phyloP scores from a whole-genome alignment of 64 coral and sea anemone genomes.

The Actinia equina region DNA sequence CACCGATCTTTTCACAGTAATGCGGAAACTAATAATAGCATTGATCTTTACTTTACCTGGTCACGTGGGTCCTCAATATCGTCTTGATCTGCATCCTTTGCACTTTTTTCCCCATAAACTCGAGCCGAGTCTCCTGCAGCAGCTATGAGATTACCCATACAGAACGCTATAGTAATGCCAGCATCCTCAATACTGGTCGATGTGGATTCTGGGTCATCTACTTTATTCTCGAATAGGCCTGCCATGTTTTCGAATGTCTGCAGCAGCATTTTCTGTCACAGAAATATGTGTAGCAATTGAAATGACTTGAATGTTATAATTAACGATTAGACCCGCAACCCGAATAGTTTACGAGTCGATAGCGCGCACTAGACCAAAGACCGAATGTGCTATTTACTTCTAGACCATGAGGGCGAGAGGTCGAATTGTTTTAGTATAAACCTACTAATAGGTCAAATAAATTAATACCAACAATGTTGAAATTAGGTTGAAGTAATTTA shows the following conservation, averaged over 20 bases:
- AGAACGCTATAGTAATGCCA: not conserved
- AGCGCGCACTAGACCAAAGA: too few relatives aligned
- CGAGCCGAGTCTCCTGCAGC: constrained; percentile 31
- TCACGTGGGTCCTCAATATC: not conserved
- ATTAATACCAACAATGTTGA: too few relatives aligned
- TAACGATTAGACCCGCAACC: not conserved
- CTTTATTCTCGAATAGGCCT: not conserved
- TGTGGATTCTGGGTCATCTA: not conserved
- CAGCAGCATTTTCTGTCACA: constrained; percentile 1
- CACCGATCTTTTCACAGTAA: too few relatives aligned
- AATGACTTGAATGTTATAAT: not conserved
- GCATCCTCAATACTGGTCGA: constrained; percentile 17
- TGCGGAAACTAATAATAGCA: not conserved
- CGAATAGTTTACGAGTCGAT: too few relatives aligned
- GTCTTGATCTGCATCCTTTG: not conserved
- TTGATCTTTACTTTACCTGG: not conserved
- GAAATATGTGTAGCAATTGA: not conserved
- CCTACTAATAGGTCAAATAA: too few relatives aligned
- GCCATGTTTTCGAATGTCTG: constrained; percentile 17
- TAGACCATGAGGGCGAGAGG: too few relatives aligned
- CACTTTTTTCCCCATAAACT: not conserved
- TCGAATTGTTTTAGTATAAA: too few relatives aligned
- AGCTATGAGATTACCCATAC: constrained; percentile 26
- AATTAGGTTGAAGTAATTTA: too few relatives aligned
- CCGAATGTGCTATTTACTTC: too few relatives aligned